These are phyloP conservation scores for Tenualosa thibaudeaui DNA, from an alignment of 2,797 vertebrate species.

Conservation along the genomic window DNA sequence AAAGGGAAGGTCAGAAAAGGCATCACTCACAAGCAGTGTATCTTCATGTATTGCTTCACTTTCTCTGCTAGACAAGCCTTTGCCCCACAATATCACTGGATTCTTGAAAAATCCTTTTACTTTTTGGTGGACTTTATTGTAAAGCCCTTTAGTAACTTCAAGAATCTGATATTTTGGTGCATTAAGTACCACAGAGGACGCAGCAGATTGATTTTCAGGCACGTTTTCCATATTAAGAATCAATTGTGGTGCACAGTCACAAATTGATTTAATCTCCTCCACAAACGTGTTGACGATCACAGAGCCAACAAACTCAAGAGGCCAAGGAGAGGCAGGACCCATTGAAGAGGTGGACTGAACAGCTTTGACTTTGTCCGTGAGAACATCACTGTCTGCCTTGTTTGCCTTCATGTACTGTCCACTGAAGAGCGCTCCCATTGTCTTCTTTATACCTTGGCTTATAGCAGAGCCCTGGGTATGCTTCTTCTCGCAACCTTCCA, in stretches of 20 bases:
- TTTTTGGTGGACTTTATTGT: too few species aligned
- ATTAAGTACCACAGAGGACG: too few species aligned
- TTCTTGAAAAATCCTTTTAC: too few species aligned
- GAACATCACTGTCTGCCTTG: background rate
- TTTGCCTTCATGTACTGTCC: background rate
- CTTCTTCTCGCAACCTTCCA: background rate
- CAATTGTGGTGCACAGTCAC: background rate
- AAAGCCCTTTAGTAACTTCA: too few species aligned
- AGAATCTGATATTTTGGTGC: too few species aligned
- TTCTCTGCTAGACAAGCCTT: too few species aligned
- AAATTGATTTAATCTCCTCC: background rate
- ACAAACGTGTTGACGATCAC: background rate
- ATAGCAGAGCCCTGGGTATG: background rate
- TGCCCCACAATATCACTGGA: too few species aligned
- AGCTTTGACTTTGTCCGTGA: background rate
- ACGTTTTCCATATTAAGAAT: too few species aligned
- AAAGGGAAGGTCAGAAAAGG: too few species aligned
- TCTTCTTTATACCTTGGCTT: background rate
- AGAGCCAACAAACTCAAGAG: background rate
- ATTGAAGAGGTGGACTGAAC: background rate
- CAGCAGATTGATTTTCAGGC: too few species aligned
- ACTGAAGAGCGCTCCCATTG: background rate
- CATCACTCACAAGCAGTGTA: too few species aligned
- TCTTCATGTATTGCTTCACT: too few species aligned
- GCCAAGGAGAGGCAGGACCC: background rate